phyloP scores from a whole-genome alignment of 2,113 vertebrate genomes.

The Calyptomena viridis region DNA sequence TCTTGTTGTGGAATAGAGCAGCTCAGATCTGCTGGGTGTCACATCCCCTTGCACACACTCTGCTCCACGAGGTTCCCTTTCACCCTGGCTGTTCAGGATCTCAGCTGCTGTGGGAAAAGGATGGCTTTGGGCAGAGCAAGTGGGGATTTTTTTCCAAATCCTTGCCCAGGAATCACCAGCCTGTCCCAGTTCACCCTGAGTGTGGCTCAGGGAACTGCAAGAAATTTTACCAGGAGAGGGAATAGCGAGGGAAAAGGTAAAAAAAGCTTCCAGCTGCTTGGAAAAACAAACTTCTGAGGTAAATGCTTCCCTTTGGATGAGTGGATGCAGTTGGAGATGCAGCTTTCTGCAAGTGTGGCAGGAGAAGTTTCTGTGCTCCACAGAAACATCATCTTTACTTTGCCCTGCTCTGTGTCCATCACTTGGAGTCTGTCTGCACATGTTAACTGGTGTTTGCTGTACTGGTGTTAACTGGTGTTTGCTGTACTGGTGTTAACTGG shows the following conservation, averaged over 20 bases:
- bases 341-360: not conserved
- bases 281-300: not conserved
- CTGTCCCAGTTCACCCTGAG: not conserved
- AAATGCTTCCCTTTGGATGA: not conserved
- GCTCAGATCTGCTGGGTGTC: not conserved
- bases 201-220: not conserved
- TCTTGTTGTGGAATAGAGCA: not conserved
- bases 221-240: not conserved
- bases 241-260: not conserved
- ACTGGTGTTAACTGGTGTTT: too few species aligned
- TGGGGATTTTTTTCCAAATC: not conserved
- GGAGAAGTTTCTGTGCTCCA: not conserved
- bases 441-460: rapidly evolving
- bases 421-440: not conserved
- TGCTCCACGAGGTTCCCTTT: not conserved
- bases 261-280: not conserved
- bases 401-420: not conserved
- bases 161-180: not conserved
- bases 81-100: not conserved
- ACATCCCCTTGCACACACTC: not conserved
- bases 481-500: rapidly evolving
- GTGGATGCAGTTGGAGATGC: not conserved
- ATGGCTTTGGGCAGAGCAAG: not conserved
- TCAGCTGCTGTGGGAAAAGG: not conserved
- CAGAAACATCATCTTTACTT: not conserved